Conservation (phyloP, 2,888 invertebrate species). For the Phalangium opilio region DNA sequence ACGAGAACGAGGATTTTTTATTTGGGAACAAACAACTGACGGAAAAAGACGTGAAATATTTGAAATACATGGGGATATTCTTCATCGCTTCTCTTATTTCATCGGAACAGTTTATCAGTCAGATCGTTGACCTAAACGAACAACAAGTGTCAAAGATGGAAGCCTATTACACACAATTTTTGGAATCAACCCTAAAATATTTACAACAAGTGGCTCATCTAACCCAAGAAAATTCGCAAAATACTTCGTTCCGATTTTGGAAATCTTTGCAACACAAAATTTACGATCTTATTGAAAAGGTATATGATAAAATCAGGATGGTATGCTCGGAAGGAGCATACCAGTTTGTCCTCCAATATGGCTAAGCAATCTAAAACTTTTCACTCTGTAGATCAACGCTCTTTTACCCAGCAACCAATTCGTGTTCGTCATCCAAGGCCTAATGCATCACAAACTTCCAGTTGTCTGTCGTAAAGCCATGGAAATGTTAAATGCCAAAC, state of each 20-base stretch:
- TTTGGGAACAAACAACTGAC: slow-evolving; percentile 26
- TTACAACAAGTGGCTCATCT: slow-evolving; percentile 23
- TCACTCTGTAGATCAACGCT: slow-evolving; percentile 37
- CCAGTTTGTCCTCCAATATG: too few relatives aligned
- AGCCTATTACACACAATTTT: slow-evolving; percentile 45
- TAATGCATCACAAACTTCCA: slow-evolving; percentile 50
- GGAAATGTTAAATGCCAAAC: slow-evolving; percentile 66
- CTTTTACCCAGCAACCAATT: slow-evolving; percentile 35
- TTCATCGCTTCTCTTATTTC: slow-evolving; percentile 54
- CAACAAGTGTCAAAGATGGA: slow-evolving; percentile 41
- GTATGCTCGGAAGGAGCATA: too few relatives aligned
- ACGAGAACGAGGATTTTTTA: too few relatives aligned
- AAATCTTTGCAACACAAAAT: slow-evolving; percentile 59
- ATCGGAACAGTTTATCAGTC: slow-evolving; percentile 49
- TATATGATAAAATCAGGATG: slow-evolving; percentile 27
- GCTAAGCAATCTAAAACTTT: too few relatives aligned
- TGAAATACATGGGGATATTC: slow-evolving; percentile 60
- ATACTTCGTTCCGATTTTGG: slow-evolving; percentile 55
- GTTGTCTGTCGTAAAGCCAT: slow-evolving; percentile 63
- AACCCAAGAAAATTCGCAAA: slow-evolving; percentile 29
- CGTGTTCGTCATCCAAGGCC: slow-evolving; percentile 53
- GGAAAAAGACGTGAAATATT: slow-evolving; percentile 63
- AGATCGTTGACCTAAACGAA: slow-evolving; percentile 39
- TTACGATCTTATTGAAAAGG: slow-evolving; percentile 62
- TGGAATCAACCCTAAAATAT: slow-evolving; percentile 26